A percentile compares a stretch with the other conserved stretches of the same genome.
phyloP scores from a whole-genome alignment of 1,140 invertebrate genomes.

The Polypedilum pembai region DNA sequence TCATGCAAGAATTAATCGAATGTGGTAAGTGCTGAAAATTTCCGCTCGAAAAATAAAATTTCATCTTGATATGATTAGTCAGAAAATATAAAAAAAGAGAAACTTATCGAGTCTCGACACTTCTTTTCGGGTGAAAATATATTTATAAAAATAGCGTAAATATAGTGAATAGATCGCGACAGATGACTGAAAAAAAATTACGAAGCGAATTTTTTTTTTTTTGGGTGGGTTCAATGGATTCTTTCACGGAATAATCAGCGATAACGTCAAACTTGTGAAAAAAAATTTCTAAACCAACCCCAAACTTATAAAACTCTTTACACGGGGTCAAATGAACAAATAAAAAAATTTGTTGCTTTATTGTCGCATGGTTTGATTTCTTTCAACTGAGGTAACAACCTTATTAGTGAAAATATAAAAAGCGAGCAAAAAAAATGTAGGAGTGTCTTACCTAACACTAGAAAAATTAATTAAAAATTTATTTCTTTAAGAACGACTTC shows the following conservation, averaged over 20 bases:
- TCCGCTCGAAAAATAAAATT: neutral
- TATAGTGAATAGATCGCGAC: neutral
- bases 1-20: constrained; percentile 21
- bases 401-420: too few species aligned
- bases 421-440: too few species aligned
- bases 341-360: too few species aligned
- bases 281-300: too few species aligned
- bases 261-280: neutral
- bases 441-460: too few species aligned
- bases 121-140: neutral
- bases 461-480: too few species aligned
- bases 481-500: too few species aligned
- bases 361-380: too few species aligned
- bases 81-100: neutral
- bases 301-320: too few species aligned
- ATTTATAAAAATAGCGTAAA: neutral
- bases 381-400: too few species aligned
- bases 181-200: neutral
- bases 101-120: neutral
- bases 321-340: too few species aligned
- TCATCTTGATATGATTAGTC: constrained; percentile 12
- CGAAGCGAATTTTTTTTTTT: neutral
- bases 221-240: constrained; percentile 19
- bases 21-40: constrained; percentile 21
- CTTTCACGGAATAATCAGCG: neutral